Conservation (phyloP, 1,140 invertebrate species). For the Euura lappo region DNA sequence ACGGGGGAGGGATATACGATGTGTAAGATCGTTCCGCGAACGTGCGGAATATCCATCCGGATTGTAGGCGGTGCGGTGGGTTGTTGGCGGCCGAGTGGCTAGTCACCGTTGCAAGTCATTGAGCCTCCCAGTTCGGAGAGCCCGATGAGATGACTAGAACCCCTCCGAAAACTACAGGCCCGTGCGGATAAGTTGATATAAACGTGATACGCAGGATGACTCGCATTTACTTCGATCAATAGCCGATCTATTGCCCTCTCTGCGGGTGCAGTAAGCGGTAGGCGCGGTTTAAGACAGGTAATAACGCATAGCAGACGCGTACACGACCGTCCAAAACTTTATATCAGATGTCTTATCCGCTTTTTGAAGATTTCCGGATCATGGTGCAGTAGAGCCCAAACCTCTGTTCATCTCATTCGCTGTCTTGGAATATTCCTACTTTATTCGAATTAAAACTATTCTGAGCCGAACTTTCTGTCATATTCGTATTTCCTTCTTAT, state of each 20-base stretch:
- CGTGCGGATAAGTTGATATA: conserved; percentile 4
- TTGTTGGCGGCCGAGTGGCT: conserved; percentile 1
- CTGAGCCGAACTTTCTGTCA: too few species aligned
- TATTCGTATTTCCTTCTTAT: too few species aligned
- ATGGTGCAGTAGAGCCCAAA: too few species aligned
- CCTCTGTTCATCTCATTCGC: too few species aligned
- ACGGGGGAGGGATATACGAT: not conserved
- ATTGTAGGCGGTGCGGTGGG: not conserved
- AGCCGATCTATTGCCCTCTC: not conserved
- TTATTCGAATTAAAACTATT: too few species aligned
- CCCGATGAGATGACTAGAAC: conserved; percentile 2
- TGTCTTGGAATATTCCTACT: too few species aligned
- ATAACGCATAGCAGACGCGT: not conserved
- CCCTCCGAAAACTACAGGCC: not conserved
- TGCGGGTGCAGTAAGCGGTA: conserved; percentile 1
- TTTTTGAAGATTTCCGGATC: too few species aligned
- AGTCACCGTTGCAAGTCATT: conserved; percentile 6
- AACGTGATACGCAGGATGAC: conserved; percentile 6
- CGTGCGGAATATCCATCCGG: conserved; percentile 1
- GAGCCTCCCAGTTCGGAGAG: not conserved
- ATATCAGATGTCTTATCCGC: too few species aligned
- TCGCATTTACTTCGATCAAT: not conserved
- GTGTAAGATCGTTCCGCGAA: too few species aligned
- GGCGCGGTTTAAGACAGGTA: conserved; percentile 6
- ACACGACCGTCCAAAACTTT: not conserved